Evolutionary conservation across 2,797 vertebrate genomes (phyloP).

Genomic region (Cossypha niveicapilla): DNA sequence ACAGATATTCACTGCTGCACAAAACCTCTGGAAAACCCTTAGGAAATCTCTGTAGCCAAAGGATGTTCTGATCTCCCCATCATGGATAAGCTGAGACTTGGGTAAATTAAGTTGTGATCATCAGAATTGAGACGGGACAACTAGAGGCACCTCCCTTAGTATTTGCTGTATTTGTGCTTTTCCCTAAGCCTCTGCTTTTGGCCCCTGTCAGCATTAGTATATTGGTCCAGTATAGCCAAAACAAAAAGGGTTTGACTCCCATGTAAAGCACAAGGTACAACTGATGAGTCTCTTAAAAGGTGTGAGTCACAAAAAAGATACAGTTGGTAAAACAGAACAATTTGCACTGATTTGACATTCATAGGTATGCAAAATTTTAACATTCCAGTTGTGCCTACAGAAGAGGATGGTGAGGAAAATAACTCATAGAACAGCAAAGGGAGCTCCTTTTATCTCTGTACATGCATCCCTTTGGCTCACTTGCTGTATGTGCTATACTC

Average conservation of each 20-base stretch:
- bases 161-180: background rate
- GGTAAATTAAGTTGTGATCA: background rate
- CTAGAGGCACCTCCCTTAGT: background rate
- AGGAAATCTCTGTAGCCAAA: background rate
- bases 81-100: background rate
- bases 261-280: background rate
- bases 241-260: background rate
- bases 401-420: background rate
- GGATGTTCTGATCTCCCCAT: background rate
- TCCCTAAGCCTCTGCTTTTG: background rate
- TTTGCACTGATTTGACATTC: background rate
- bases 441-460: background rate
- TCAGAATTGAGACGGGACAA: background rate
- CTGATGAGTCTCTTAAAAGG: background rate
- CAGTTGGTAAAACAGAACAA: background rate
- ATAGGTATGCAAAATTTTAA: background rate
- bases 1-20: rapidly evolving
- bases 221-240: background rate
- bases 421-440: background rate
- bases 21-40: background rate
- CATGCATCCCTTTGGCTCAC: background rate
- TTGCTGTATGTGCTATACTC: background rate
- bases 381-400: background rate
- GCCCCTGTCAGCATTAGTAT: rapidly evolving
- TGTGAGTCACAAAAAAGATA: background rate